Percentiles rank a stretch among this genome's conserved stretches.
Evolutionary conservation across 2,113 vertebrate genomes (phyloP).

Genomic region (Cricetomys ansorgei): DNA sequence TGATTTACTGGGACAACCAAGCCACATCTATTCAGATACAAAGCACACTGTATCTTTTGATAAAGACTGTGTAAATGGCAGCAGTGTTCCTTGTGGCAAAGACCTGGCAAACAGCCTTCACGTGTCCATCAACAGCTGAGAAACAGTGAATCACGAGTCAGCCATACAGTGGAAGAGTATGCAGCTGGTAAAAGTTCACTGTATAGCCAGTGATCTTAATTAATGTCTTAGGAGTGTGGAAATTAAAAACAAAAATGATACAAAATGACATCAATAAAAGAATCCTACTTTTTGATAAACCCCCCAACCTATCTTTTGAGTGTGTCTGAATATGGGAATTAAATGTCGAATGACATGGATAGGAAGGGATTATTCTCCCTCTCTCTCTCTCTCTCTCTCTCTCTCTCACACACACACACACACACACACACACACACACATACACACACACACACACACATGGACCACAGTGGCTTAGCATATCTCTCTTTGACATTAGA

Average conservation of each 20-base stretch:
- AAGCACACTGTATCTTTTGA: neutral
- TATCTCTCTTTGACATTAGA: neutral
- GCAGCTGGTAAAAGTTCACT: neutral
- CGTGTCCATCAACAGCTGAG: neutral
- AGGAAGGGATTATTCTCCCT: neutral
- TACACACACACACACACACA: fast-evolving
- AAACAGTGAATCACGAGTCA: neutral
- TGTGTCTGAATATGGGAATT: neutral
- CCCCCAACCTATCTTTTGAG: neutral
- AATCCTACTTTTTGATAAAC: neutral
- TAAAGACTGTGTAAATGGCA: neutral
- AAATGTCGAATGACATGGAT: neutral
- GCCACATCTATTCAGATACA: neutral
- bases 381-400: too few species aligned
- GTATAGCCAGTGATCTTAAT: neutral
- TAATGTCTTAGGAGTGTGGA: neutral
- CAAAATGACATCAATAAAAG: neutral
- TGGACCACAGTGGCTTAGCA: too few species aligned
- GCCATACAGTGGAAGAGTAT: neutral
- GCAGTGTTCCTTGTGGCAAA: neutral
- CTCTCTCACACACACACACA: too few species aligned
- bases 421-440: too few species aligned
- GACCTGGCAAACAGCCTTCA: neutral
- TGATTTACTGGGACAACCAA: neutral
- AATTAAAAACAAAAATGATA: neutral